Base-by-base conservation (phyloP, 1,140 invertebrate genomes). In the Saccostrea cuccullata region DNA sequence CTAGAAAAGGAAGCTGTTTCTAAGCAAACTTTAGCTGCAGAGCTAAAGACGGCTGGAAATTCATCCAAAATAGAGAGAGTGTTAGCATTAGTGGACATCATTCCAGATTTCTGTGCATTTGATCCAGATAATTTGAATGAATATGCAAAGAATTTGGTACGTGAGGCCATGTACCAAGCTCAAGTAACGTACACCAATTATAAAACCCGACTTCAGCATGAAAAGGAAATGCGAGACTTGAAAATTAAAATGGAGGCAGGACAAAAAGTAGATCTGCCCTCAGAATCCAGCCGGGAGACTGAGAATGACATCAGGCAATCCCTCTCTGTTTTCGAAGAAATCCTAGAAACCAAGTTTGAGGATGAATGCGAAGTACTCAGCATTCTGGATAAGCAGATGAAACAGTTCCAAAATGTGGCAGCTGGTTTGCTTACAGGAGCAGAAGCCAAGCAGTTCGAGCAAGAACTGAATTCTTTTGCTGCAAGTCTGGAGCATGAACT, bases 351-450 rank as follows among this genome's bases (percentile, higher is more conserved):
- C 40, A 93, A 93, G 82, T 93, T 92, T 87, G 92, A 92, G 67
- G 93, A 94, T 90, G 93, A 94, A 88, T 82, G 90, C 89, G 92
- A 92, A 85, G 93, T 93, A 23, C 86, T 94, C n/a, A 90, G 90
- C 86, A 91, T 92, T 17, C 83, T 94, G 6, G 90, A 92, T 36
- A 88, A 86, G 70, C 90, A 93, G 88, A 89, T 92, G 36, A 89
- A 89, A 55, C 89, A 91, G 70, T 88, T 93, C 70, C 91, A 92
- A 82, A 84, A 88, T 82, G 89, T 88, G 5, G 30, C 88, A 11
- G 47, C 56, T 15, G 86, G 56, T 20, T 30, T 67, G 26, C 86
- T 85, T 17, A 87, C 88, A 23, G 87, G 85, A 30, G 86, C 56
- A 84, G 91, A 91, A 20, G 89, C 89, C 89, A 90, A 85, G 77